Conservation (phyloP, 2,888 invertebrate genomes). For the Kuschelorhynchus macadamiae region DNA sequence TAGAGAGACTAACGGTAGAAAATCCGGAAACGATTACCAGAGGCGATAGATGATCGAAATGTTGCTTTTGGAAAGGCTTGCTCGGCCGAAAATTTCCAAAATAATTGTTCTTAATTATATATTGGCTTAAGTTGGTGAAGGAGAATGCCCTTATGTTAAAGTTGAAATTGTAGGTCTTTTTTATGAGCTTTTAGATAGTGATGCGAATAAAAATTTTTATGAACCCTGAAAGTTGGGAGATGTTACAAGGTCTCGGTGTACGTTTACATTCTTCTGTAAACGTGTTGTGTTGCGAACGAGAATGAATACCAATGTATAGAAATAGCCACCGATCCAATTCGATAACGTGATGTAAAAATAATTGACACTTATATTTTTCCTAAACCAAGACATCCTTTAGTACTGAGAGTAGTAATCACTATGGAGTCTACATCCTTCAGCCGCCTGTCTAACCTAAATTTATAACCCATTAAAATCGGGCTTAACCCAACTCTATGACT, state of each 20-base stretch:
- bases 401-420: background rate
- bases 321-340: background rate
- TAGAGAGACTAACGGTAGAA: background rate
- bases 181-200: constrained; percentile 10
- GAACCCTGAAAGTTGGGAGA: constrained; percentile 12
- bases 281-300: background rate
- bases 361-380: constrained; percentile 8
- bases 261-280: background rate
- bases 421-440: too few relatives aligned
- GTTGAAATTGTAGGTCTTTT: constrained; percentile 7
- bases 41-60: constrained; percentile 2
- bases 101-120: constrained; percentile 21
- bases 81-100: background rate
- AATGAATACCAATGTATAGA: constrained; percentile 4
- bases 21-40: constrained; percentile 11
- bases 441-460: too few relatives aligned
- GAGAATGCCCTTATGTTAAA: constrained; percentile 8
- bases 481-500: too few relatives aligned
- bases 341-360: background rate
- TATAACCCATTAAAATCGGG: too few relatives aligned
- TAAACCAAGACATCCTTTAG: constrained; percentile 2
- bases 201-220: constrained; percentile 6
- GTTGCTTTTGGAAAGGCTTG: background rate
- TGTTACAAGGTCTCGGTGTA: constrained; percentile 7
- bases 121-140: background rate